Evolutionary conservation across 2,113 vertebrate genomes (phyloP).

Genomic region (Lamprologus sp.): DNA sequence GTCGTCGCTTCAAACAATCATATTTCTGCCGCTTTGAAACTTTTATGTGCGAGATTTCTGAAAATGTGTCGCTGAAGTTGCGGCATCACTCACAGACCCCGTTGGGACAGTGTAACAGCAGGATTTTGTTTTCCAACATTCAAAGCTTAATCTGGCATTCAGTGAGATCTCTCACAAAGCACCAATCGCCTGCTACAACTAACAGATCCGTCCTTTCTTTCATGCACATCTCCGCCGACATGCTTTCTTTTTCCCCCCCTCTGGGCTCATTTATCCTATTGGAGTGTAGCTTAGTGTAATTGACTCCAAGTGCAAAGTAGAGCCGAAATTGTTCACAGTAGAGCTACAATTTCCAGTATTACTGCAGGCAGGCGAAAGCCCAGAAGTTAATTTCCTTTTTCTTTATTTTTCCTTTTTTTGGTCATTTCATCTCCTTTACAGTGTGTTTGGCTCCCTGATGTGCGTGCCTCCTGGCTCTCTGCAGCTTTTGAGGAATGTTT

Average conservation of each 20-base stretch:
- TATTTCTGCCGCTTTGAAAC: background rate
- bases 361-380: background rate
- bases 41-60: background rate
- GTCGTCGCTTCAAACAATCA: background rate
- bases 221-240: background rate
- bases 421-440: background rate
- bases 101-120: background rate
- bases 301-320: background rate
- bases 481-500: background rate
- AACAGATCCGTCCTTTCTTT: background rate
- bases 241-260: background rate
- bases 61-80: background rate
- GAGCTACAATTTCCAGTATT: background rate
- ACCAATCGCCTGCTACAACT: background rate
- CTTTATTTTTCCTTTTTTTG: background rate
- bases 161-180: background rate
- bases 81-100: background rate
- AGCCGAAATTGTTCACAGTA: background rate
- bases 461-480: background rate
- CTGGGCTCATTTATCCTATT: conserved; percentile 16
- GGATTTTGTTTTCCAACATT: background rate
- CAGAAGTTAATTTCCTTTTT: background rate
- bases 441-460: background rate
- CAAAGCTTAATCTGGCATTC: background rate
- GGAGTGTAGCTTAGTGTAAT: conserved; percentile 3